Percentiles rank a stretch among this genome's conserved stretches.
Evolutionary conservation across 2,113 vertebrate species (phyloP).

Genomic region (Panthera leo): DNA sequence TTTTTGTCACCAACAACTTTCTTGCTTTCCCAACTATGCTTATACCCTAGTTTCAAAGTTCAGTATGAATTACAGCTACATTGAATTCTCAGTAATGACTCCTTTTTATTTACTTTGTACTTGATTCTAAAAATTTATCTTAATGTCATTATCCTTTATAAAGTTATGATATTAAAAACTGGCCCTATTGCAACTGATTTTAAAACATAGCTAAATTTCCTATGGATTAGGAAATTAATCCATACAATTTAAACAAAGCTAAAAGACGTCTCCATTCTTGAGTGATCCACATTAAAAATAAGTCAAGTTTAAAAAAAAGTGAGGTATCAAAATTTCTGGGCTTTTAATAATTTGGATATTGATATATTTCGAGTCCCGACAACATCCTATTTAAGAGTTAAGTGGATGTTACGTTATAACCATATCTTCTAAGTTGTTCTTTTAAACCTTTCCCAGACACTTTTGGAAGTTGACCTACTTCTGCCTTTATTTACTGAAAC

Average conservation of each 20-base stretch:
- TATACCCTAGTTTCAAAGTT: background rate
- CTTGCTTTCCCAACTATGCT: background rate
- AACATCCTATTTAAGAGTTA: background rate
- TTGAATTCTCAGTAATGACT: background rate
- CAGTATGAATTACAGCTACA: background rate
- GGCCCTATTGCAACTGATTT: background rate
- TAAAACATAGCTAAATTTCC: slow-evolving; percentile 20
- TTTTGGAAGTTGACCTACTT: background rate
- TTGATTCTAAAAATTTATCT: slow-evolving; percentile 5
- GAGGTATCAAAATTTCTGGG: background rate
- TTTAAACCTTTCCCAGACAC: background rate
- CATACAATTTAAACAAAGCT: slow-evolving; percentile 33
- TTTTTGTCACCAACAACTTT: background rate
- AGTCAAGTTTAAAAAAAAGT: background rate
- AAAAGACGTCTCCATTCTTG: background rate
- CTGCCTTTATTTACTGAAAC: background rate
- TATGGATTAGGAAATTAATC: background rate
- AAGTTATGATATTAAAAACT: background rate
- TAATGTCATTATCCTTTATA: background rate
- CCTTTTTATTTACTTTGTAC: background rate
- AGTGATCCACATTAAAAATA: background rate
- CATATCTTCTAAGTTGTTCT: background rate
- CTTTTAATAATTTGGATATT: background rate
- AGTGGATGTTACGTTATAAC: background rate
- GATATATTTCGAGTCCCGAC: background rate